Percentiles rank a stretch among this genome's conserved stretches.
These are phyloP conservation scores for Gadopsis bispinosus DNA, from an alignment of 2,797 vertebrate species.

Conservation along the genomic window DNA sequence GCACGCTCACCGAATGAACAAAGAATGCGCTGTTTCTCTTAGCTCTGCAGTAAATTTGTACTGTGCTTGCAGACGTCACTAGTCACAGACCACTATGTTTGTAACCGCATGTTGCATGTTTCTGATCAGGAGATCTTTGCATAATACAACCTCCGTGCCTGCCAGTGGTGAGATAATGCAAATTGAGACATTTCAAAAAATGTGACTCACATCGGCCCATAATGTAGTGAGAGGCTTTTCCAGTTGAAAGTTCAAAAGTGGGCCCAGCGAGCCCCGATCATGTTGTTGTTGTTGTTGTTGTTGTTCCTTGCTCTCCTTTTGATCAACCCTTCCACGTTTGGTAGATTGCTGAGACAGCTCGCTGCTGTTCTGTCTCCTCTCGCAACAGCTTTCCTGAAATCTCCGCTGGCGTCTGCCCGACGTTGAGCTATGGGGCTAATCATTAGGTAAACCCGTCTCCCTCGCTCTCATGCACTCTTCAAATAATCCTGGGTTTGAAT, in stretches of 20 bases:
- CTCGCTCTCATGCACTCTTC: conserved; percentile 84
- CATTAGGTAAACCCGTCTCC: conserved; percentile 94
- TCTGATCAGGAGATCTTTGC: not conserved
- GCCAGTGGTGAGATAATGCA: conserved; percentile 4
- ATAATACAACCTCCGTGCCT: not conserved
- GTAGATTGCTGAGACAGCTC: conserved; percentile 68
- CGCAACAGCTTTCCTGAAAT: conserved; percentile 69
- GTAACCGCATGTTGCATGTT: not conserved
- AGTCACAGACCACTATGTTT: not conserved
- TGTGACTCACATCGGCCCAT: not conserved
- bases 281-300: conserved; percentile 41
- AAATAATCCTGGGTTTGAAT: conserved; percentile 96
- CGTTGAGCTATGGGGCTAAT: conserved; percentile 91
- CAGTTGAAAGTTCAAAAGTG: conserved; percentile 50
- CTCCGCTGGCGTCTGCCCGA: conserved; percentile 86
- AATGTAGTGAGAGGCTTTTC: not conserved
- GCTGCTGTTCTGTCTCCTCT: conserved; percentile 62
- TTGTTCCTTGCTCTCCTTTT: conserved; percentile 52
- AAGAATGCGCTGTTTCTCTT: not conserved
- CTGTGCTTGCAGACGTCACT: not conserved
- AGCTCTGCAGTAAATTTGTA: not conserved
- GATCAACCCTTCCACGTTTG: conserved; percentile 51
- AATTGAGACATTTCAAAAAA: not conserved
- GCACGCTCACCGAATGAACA: not conserved
- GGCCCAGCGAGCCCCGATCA: conserved; percentile 14